These are phyloP conservation scores for Argyrosomus regius DNA, from an alignment of 2,797 vertebrate genomes.

Conservation along the genomic window DNA sequence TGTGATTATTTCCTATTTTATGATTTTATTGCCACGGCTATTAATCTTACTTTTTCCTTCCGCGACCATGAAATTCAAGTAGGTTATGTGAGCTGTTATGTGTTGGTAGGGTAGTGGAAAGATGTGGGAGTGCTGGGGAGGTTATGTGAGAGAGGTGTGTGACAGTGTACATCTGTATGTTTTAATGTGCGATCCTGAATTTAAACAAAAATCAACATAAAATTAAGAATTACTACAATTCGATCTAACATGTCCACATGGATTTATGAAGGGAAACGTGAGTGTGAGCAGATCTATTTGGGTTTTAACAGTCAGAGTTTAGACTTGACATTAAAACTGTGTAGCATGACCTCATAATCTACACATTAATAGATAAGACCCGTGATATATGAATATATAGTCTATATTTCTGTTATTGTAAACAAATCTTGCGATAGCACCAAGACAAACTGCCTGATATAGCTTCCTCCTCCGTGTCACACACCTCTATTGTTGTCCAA, in stretches of 20 bases:
- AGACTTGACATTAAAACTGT: neutral
- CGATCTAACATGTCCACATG: neutral
- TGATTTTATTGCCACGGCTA: too few species aligned
- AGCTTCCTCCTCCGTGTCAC: conserved; percentile 3
- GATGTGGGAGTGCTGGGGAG: too few species aligned
- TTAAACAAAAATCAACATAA: too few species aligned
- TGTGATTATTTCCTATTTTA: too few species aligned
- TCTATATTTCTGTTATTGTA: neutral
- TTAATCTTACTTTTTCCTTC: too few species aligned
- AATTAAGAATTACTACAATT: neutral
- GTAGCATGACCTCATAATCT: neutral
- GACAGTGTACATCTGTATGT: too few species aligned
- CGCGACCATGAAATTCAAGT: too few species aligned
- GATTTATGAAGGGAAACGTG: neutral
- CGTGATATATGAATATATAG: neutral
- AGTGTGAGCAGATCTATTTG: neutral
- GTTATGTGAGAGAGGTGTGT: too few species aligned
- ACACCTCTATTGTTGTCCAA: neutral
- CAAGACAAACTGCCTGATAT: neutral
- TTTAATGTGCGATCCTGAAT: too few species aligned
- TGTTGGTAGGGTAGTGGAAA: too few species aligned
- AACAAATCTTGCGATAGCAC: neutral
- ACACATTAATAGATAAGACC: neutral
- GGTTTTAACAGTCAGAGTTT: neutral
- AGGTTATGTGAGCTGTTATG: too few species aligned